phyloP scores from a whole-genome alignment of 2,113 vertebrate species.

The Pterocles burchelli region DNA sequence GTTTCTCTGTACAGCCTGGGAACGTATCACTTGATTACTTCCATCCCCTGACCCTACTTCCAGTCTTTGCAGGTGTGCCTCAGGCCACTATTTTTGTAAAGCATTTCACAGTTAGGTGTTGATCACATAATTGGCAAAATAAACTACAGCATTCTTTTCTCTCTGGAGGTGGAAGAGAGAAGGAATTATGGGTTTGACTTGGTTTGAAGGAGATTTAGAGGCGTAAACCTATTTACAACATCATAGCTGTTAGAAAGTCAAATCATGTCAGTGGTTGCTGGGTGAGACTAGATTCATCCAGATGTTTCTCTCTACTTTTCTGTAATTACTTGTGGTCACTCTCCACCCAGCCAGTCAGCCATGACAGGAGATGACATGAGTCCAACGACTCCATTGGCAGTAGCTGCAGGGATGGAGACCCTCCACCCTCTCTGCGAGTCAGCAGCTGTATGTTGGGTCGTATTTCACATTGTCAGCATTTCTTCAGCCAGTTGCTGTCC shows the following conservation, averaged over 20 bases:
- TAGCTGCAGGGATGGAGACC: neutral
- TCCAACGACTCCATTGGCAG: neutral
- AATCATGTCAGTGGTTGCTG: neutral
- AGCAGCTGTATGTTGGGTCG: neutral
- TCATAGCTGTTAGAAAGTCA: neutral
- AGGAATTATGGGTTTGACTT: neutral
- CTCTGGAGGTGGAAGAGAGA: neutral
- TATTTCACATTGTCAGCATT: neutral
- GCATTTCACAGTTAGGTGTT: neutral
- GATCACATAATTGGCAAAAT: neutral
- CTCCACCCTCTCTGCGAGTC: fast-evolving
- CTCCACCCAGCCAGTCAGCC: neutral
- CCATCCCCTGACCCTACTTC: neutral
- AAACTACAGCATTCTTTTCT: neutral
- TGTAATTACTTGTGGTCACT: neutral
- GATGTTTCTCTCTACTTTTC: neutral
- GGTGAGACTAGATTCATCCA: neutral
- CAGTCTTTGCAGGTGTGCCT: neutral
- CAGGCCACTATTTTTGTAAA: neutral
- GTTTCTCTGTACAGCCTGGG: neutral
- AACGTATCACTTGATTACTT: neutral
- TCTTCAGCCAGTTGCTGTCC: neutral
- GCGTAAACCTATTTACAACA: neutral
- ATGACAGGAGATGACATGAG: neutral
- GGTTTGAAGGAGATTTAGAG: neutral